Base-by-base conservation (phyloP, 2,113 vertebrate genomes). In the Centropristis striata region DNA sequence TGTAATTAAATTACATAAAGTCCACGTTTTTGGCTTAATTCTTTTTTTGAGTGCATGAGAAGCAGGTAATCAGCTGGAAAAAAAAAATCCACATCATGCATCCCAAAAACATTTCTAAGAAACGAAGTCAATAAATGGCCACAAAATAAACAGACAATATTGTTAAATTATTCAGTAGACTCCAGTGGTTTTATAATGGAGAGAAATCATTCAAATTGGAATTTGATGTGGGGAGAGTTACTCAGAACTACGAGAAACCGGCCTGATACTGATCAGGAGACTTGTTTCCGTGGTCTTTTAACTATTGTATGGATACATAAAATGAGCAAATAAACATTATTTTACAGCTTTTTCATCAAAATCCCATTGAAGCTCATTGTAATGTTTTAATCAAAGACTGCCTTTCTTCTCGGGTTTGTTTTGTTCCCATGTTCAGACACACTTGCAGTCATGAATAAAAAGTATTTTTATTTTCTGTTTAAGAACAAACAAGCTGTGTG, bases 381-480 rank as follows among this genome's bases (percentile, higher is more conserved):
- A 44, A 32, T 1, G 16, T 13, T 32, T 3, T 21, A 54, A 55
- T 54, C n/a, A 83, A 70, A 79, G 49, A 46, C 39, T 39, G 46
- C 12, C 7, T 28, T 49, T 44, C 10, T 54, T 37, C 37, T 58
- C 18, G 23, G 39, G 16, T 68, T 58, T 54, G 37, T 65, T 78
- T 65, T 64, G 10, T 50, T 75, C n/a, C 12, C 36, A 8, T 49
- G 14, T 50, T 71, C 58, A 68, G 69, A 74, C 10, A 36, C 13
- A 21, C 79, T 73, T 16, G 8, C 21, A 67, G 42, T 49, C 55
- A 8, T 10, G 44, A 46, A 64, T 4, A 60, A 18, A 60, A 18
- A 75, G 16, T 51, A 15, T 37, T 53, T 54, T 47, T 53, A 42
- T 23, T 77, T 86, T 76, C 23, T 54, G 39, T 54, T 47, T 16